Conservation (phyloP, 2,888 invertebrate genomes). For the Drosophila bunnanda region DNA sequence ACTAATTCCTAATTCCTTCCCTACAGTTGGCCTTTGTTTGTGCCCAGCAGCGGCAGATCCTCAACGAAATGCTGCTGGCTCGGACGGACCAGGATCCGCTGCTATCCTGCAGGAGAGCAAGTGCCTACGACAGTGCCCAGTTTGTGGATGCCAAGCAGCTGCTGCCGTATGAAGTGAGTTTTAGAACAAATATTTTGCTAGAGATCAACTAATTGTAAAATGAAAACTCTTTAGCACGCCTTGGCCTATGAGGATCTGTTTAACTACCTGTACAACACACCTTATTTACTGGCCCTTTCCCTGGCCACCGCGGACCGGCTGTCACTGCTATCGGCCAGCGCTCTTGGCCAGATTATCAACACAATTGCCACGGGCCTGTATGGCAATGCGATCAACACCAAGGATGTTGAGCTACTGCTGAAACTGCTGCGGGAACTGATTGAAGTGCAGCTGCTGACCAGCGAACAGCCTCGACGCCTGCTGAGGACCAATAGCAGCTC, state of each 20-base stretch:
- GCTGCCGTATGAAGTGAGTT: constrained; percentile 90
- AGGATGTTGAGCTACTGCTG: constrained; percentile 90
- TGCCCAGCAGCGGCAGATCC: constrained; percentile 92
- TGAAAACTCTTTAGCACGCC: constrained; percentile 81
- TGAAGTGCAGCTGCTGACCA: constrained; percentile 89
- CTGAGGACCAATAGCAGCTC: constrained; percentile 94
- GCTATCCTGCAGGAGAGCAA: constrained; percentile 90
- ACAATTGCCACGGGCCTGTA: constrained; percentile 88
- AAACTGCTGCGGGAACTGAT: constrained; percentile 89
- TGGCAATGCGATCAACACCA: constrained; percentile 90
- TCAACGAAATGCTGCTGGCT: constrained; percentile 90
- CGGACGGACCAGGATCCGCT: constrained; percentile 91
- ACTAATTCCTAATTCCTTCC: neutral
- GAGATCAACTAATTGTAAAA: neutral
- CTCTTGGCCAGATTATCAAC: constrained; percentile 82
- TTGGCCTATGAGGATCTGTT: constrained; percentile 89
- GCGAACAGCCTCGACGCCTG: constrained; percentile 90
- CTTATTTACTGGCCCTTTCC: constrained; percentile 89
- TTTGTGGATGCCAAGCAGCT: constrained; percentile 94
- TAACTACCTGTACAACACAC: constrained; percentile 88
- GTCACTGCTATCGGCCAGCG: constrained; percentile 80
- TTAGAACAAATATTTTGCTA: accelerated
- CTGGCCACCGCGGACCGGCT: constrained; percentile 88
- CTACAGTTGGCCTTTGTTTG: constrained; percentile 91
- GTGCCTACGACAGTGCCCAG: constrained; percentile 87